Base-by-base conservation (phyloP, 2,797 vertebrate genomes). In the Pipistrellus pygmaeus region DNA sequence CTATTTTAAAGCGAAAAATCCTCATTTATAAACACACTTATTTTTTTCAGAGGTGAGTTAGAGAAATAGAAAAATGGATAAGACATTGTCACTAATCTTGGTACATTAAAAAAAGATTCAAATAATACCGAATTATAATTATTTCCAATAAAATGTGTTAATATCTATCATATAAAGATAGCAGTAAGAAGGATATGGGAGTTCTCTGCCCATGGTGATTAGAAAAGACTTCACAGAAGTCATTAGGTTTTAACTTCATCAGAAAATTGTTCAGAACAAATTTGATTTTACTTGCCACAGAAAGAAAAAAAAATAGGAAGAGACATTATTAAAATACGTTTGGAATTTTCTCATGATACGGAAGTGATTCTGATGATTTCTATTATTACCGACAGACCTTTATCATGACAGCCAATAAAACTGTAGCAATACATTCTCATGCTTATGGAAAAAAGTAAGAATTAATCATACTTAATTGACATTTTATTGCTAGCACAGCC, bases 401-500 rank as follows among this genome's bases (percentile, higher is more conserved):
- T 46, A 55, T 66, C 38, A 76, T 83, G 44, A 64, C 35, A 95
- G 68, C 15, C 55, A 51, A 64, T 89, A 84, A 66, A 86, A 81
- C 12, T 20, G 5, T 30, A 88, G 55, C 15, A 80, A 73, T 44
- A 35, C 0, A 77, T 73, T 85, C 48, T 84, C n/a, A n/a, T 48
- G 8, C 38, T 87, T 85, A 71, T 48, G 41, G 44, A 38, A 66
- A 85, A 64, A 90, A 55, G 46, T 8, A 82, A 69, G 41, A 89
- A 73, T 81, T 76, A 86, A 85, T 85, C 76, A 90, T 25, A 72
- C 62, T 68, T 95, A 96, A 96, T 51, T 95, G 30, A 53, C 35
- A 84, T 88, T 92, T 95, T 89, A 92, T 92, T 96, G 81, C 62
- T 80, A 91, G 55, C 9, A 48, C 5, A 92, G 85, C n/a, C 90